Evolutionary conservation across 1,140 invertebrate genomes (phyloP).

Genomic region (Brachionus rotundiformis): DNA sequence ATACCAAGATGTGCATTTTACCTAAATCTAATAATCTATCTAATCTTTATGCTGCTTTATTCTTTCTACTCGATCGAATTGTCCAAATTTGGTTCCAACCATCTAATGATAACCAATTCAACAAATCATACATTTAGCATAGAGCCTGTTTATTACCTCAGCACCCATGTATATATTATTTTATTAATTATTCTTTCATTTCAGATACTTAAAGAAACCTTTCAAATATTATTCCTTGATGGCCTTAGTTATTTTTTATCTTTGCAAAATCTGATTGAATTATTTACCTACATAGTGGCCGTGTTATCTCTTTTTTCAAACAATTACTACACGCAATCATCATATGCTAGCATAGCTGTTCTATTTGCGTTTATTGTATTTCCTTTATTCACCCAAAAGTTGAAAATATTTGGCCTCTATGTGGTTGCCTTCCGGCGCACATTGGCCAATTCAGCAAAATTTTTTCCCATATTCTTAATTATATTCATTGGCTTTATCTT

Average conservation of each 20-base stretch:
- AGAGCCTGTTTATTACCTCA: not conserved
- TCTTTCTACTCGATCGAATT: slow-evolving; percentile 35
- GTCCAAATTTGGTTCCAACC: not conserved
- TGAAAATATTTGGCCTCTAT: slow-evolving; percentile 42
- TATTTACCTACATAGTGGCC: slow-evolving; percentile 26
- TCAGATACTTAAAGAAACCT: slow-evolving; percentile 23
- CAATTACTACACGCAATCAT: slow-evolving; percentile 27
- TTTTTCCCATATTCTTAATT: slow-evolving; percentile 49
- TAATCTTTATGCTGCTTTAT: slow-evolving; percentile 40
- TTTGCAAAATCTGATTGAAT: slow-evolving; percentile 37
- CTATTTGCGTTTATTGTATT: slow-evolving; percentile 49
- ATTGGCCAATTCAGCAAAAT: slow-evolving; percentile 48
- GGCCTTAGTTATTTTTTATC: slow-evolving; percentile 37
- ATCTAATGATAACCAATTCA: not conserved
- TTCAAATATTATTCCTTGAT: slow-evolving; percentile 44
- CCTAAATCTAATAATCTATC: slow-evolving; percentile 40
- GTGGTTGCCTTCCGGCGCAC: slow-evolving; percentile 39
- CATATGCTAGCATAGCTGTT: slow-evolving; percentile 41
- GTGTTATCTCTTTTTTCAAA: slow-evolving; percentile 5
- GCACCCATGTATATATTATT: not conserved
- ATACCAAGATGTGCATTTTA: slow-evolving; percentile 50
- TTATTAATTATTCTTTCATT: not conserved
- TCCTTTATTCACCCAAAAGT: slow-evolving; percentile 51
- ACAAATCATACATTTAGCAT: not conserved
- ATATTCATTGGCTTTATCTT: slow-evolving; percentile 44